Base-by-base conservation (phyloP, 2,113 vertebrate species). In the Sinocyclocheilus anshuiensis region DNA sequence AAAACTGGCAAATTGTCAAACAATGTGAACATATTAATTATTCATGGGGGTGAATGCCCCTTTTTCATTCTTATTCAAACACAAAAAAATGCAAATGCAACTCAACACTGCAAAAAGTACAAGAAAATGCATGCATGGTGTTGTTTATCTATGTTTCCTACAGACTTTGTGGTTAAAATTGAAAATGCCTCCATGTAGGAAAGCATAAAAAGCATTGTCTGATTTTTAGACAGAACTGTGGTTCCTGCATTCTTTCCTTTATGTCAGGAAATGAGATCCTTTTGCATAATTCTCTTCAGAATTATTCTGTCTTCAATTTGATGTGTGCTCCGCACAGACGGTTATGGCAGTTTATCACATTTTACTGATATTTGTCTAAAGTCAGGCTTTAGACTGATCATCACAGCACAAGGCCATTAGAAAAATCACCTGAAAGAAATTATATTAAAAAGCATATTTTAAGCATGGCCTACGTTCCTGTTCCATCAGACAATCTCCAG, bases 391-490 rank as follows among this genome's bases (percentile, higher is more conserved):
- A 33, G 80, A 13, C 45, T 53, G 16, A 71, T 71, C 82, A 59
- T 42, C 29, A 61, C 12, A 69, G 42, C 42, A 53, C 59, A 81
- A 45, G 80, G 78, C 55, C 57, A 83, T 81, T 81, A 75, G 53
- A 75, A 74, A 84, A 81, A 81, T 67, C 79, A 20, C 63, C 63
- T 83, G 78, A 36, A 63, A 86, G 55, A 74, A 87, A 81, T 89
- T 12, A 77, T 69, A 86, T 89, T 89, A 89, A 84, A 81, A 92
- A 88, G 84, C 84, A 84, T 65, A 89, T 84, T 42, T 80, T 89
- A 86, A 90, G 87, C 80, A 71, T 24, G 57, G 71, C 86, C 84
- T 87, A 81, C 65, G 80, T 89, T 42, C 72, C 55, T 86, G 84
- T 91, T 83, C 72, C 80, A 69, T 87, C 80, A 83, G 72, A 77